Conservation (phyloP, 2,797 vertebrate genomes). For the Sebastes nivosus region DNA sequence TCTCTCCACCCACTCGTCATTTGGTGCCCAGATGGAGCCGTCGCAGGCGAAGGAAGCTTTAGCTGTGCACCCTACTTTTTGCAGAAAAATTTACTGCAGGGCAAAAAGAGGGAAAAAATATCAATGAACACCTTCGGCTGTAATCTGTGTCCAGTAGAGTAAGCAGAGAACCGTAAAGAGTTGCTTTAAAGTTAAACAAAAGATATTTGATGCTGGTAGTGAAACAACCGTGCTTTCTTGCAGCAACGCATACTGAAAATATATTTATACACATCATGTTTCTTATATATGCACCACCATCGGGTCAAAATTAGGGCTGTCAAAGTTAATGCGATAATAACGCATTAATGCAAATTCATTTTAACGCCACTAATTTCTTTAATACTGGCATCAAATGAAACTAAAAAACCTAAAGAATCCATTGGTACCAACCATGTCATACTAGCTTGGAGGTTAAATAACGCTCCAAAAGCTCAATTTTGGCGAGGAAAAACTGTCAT, state of each 20-base stretch:
- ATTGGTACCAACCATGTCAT: too few species aligned
- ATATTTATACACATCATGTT: background rate
- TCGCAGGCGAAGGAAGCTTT: slow-evolving; percentile 46
- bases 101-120: slow-evolving; percentile 15
- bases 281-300: background rate
- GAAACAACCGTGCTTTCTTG: background rate
- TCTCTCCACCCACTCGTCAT: slow-evolving; percentile 57
- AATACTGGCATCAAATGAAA: too few species aligned
- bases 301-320: background rate
- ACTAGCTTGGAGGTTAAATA: too few species aligned
- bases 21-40: slow-evolving; percentile 69
- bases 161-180: background rate
- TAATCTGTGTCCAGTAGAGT: slow-evolving; percentile 16
- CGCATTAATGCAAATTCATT: too few species aligned
- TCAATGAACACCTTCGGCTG: slow-evolving; percentile 26
- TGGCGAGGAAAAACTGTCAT: too few species aligned
- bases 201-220: background rate
- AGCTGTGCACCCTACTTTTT: slow-evolving; percentile 46
- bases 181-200: background rate
- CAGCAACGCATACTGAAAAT: background rate
- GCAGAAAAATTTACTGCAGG: slow-evolving; percentile 41
- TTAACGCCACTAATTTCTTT: too few species aligned
- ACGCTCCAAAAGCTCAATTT: too few species aligned
- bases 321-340: too few species aligned
- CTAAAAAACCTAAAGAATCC: too few species aligned